These are phyloP conservation scores for Tachyglossus aculeatus DNA, from an alignment of 2,797 vertebrate species.

Conservation along the genomic window DNA sequence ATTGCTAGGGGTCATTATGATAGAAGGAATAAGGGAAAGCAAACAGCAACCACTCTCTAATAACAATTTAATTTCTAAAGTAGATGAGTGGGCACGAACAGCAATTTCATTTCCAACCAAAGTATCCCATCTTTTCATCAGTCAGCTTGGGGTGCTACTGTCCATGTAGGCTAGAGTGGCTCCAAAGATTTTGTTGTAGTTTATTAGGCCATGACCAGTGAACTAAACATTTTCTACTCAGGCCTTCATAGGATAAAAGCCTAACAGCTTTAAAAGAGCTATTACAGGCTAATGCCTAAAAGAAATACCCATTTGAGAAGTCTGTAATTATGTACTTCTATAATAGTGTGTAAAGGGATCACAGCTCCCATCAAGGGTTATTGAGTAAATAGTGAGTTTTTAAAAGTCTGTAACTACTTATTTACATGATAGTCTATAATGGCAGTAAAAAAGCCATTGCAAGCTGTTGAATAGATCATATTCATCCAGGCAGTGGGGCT, in stretches of 20 bases:
- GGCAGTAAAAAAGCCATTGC: constrained; percentile 65
- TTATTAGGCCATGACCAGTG: constrained; percentile 72
- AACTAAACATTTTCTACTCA: constrained; percentile 75
- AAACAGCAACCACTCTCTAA: neutral
- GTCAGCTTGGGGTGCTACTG: neutral
- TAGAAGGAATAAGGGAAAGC: neutral
- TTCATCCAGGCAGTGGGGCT: neutral
- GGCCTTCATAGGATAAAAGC: constrained; percentile 74
- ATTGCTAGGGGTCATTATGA: no score
- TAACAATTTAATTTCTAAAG: constrained; percentile 57
- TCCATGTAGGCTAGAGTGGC: constrained; percentile 48
- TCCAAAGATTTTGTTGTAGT: constrained; percentile 66
- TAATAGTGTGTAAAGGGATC: constrained; percentile 73
- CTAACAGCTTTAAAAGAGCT: constrained; percentile 75
- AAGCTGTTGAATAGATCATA: constrained; percentile 20
- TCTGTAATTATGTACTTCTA: constrained; percentile 75
- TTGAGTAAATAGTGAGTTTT: constrained; percentile 79
- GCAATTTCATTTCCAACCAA: constrained; percentile 57
- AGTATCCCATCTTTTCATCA: constrained; percentile 55
- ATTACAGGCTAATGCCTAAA: constrained; percentile 73
- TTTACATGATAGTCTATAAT: constrained; percentile 71
- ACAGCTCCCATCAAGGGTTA: constrained; percentile 74
- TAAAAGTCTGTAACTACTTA: constrained; percentile 74
- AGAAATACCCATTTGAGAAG: constrained; percentile 75
- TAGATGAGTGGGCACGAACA: constrained; percentile 25